These are phyloP conservation scores for Panthera leo DNA, from an alignment of 2,113 vertebrate genomes.

Conservation along the genomic window DNA sequence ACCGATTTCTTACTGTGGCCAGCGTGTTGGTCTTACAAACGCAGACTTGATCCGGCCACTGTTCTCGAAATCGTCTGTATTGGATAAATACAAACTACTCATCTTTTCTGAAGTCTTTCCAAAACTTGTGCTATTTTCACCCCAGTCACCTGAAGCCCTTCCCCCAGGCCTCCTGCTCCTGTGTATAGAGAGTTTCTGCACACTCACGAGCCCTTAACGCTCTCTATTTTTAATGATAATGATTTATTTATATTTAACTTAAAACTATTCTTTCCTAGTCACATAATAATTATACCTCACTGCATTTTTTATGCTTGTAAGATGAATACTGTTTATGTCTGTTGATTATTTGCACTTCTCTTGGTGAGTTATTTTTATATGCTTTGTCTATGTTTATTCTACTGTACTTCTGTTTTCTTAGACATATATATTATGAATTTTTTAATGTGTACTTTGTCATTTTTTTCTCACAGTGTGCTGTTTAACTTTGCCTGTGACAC, in stretches of 20 bases:
- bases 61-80: not conserved
- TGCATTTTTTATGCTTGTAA: not conserved
- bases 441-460: not conserved
- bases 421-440: not conserved
- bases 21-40: not conserved
- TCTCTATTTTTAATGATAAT: not conserved
- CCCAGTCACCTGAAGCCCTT: not conserved
- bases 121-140: not conserved
- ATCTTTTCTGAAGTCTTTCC: not conserved
- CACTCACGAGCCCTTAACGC: not conserved
- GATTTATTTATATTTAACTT: not conserved
- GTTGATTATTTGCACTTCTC: not conserved
- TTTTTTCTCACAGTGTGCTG: not conserved
- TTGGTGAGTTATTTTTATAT: not conserved
- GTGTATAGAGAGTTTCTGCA: not conserved
- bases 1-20: not conserved
- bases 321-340: not conserved
- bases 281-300: not conserved
- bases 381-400: not conserved
- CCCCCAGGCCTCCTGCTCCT: not conserved
- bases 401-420: not conserved
- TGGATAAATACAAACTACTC: not conserved
- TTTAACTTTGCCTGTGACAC: not conserved
- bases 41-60: not conserved
- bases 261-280: not conserved